Conservation (phyloP, 2,797 vertebrate species). For the Novumbra hubbsi region DNA sequence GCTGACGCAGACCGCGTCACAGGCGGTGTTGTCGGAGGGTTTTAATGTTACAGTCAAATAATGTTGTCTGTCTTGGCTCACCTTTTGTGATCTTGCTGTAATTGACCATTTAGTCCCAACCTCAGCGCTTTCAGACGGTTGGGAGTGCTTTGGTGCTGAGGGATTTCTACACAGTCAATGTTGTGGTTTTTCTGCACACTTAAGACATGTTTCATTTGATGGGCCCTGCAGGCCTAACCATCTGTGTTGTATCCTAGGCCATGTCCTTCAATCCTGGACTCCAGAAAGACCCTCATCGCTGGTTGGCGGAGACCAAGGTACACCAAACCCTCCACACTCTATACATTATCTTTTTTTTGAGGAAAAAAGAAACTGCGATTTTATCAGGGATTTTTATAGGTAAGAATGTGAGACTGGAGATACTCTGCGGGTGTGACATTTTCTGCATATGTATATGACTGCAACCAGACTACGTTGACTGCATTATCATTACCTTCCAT, state of each 20-base stretch:
- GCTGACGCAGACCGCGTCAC: not conserved
- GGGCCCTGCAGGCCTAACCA: not conserved
- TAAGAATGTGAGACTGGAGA: not conserved
- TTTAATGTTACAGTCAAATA: conserved; percentile 6
- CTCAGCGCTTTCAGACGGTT: conserved; percentile 34
- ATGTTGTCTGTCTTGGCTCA: not conserved
- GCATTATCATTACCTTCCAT: no score
- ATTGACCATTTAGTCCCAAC: conserved; percentile 20
- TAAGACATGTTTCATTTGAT: not conserved
- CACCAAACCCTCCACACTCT: not conserved
- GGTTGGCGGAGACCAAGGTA: conserved; percentile 96
- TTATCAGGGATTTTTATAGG: not conserved
- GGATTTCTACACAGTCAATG: conserved; percentile 28
- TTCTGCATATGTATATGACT: not conserved
- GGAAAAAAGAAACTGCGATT: not conserved
- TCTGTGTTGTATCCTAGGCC: conserved; percentile 68
- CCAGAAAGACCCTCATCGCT: conserved; percentile 84
- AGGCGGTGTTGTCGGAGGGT: conserved; percentile 32
- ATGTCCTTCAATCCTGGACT: conserved; percentile 79
- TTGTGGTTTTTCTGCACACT: not conserved
- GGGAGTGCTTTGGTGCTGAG: conserved; percentile 16
- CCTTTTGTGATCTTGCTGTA: conserved; percentile 5
- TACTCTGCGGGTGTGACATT: not conserved
- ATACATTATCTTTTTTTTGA: not conserved
- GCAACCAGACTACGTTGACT: no score